Percentiles rank a stretch among this genome's conserved stretches.
Evolutionary conservation across 2,797 vertebrate species (phyloP).

Genomic region (Naso thynnoides): DNA sequence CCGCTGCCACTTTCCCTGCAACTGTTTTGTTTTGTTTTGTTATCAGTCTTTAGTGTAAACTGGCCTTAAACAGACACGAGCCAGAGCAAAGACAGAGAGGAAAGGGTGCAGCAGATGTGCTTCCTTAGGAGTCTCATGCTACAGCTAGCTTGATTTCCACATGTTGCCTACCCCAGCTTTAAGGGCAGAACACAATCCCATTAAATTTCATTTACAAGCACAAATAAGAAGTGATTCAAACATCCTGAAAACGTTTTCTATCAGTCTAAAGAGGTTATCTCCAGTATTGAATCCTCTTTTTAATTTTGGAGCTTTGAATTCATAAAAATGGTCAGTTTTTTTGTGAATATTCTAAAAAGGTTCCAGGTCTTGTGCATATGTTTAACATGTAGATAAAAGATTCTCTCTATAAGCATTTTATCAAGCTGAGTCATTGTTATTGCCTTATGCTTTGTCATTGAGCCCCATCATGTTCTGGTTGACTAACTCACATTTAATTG

Average conservation of each 20-base stretch:
- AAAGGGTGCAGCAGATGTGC: too few species aligned
- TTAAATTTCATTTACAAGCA: background rate
- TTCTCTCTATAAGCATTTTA: background rate
- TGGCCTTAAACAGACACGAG: too few species aligned
- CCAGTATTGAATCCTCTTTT: background rate
- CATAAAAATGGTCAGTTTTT: conserved; percentile 15
- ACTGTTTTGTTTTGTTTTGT: too few species aligned
- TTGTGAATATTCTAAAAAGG: conserved; percentile 15
- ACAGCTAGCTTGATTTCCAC: too few species aligned
- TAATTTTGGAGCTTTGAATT: background rate
- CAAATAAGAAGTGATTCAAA: background rate
- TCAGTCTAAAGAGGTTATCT: background rate
- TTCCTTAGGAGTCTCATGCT: too few species aligned
- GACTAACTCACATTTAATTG: conserved; percentile 52
- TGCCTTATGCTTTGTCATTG: conserved; percentile 31
- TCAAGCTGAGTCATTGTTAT: conserved; percentile 15
- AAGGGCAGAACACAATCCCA: too few species aligned
- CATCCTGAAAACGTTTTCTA: background rate
- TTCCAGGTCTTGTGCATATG: conserved; percentile 18
- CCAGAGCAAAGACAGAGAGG: too few species aligned
- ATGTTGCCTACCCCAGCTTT: too few species aligned
- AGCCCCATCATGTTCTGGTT: conserved; percentile 35
- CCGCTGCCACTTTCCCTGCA: too few species aligned
- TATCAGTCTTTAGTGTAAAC: too few species aligned
- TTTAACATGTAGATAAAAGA: conserved; percentile 33